Conservation (phyloP, 2,797 vertebrate genomes). For the Crocodylus rhombifer region DNA sequence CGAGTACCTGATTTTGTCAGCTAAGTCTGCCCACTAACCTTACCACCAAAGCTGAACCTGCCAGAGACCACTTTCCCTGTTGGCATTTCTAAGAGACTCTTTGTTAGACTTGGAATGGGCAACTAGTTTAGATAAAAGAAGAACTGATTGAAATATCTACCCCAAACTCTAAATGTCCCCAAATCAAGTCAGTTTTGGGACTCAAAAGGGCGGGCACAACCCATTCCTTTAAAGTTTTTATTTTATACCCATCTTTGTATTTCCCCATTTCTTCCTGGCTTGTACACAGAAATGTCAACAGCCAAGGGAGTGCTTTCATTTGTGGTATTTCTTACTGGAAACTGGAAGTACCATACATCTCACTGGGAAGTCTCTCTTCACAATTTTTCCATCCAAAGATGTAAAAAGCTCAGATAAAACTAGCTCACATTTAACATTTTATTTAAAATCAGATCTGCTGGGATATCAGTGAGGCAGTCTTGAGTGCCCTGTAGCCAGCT, state of each 20-base stretch:
- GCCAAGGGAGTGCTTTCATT: background rate
- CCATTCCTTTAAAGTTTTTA: conserved; percentile 6
- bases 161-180: background rate
- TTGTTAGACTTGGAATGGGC: background rate
- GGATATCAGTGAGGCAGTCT: background rate
- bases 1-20: background rate
- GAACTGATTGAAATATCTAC: background rate
- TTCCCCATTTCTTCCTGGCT: background rate
- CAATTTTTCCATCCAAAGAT: background rate
- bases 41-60: background rate
- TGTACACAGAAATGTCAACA: conserved; percentile 43
- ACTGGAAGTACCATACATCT: background rate
- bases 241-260: conserved; percentile 27
- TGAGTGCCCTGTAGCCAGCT: too few relatives aligned
- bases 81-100: background rate
- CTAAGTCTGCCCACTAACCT: background rate
- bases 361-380: background rate
- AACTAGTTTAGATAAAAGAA: conserved; percentile 1
- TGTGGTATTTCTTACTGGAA: background rate
- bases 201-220: conserved; percentile 6
- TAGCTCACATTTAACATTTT: background rate
- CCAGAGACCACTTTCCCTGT: conserved; percentile 8
- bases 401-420: background rate
- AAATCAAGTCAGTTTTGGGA: background rate
- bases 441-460: background rate